Conservation (phyloP, 2,797 vertebrate species). For the Acridotheres tristis region DNA sequence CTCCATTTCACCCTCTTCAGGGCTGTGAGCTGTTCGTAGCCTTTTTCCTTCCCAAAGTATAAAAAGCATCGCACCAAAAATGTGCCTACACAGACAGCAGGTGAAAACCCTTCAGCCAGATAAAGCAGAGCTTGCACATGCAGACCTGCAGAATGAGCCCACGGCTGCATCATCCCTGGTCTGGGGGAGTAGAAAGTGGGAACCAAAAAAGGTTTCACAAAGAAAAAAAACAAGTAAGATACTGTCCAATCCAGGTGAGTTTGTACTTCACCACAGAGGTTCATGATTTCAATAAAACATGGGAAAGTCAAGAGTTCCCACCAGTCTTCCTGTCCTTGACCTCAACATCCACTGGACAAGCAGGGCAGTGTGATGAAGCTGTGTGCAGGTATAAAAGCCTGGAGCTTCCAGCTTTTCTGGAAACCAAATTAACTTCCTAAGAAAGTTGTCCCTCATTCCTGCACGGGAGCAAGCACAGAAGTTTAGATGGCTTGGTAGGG, state of each 20-base stretch:
- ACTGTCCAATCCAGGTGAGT: neutral
- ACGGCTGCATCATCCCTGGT: neutral
- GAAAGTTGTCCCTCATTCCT: neutral
- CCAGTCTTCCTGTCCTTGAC: neutral
- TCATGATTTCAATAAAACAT: neutral
- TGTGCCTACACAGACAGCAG: neutral
- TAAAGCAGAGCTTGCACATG: neutral
- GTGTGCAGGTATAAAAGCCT: fast-evolving
- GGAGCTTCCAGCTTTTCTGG: neutral
- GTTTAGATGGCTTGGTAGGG: neutral
- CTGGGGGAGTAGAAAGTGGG: neutral
- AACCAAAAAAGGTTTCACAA: neutral
- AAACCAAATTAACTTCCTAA: neutral
- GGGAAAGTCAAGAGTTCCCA: neutral
- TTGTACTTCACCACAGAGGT: neutral
- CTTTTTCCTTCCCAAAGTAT: neutral
- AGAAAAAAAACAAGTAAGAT: neutral
- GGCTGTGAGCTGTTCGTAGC: neutral
- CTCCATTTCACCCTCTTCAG: slow-evolving; percentile 40
- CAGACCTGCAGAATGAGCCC: neutral
- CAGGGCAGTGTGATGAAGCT: neutral
- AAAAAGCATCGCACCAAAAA: slow-evolving; percentile 20
- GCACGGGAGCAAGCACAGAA: neutral
- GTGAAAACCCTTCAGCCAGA: neutral
- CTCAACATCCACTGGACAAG: neutral